Percentiles rank a stretch among this genome's conserved stretches.
These are phyloP conservation scores for Hemibagrus guttatus DNA, from an alignment of 2,797 vertebrate species.

Conservation along the genomic window DNA sequence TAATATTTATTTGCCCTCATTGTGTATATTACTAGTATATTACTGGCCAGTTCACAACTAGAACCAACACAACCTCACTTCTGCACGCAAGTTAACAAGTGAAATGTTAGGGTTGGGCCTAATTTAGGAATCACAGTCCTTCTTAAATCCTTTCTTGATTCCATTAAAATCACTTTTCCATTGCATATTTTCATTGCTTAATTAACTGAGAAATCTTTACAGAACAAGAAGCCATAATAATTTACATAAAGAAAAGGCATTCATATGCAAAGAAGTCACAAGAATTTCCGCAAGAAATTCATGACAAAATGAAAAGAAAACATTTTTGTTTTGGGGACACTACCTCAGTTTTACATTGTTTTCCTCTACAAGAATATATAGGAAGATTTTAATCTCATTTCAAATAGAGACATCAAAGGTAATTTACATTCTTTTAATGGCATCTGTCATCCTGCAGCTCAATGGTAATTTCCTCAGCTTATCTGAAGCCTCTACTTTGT, in stretches of 20 bases:
- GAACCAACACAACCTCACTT: background rate
- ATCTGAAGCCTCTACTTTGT: constrained; percentile 50
- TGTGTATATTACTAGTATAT: background rate
- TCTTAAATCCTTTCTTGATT: background rate
- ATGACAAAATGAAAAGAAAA: background rate
- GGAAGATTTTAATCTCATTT: constrained; percentile 45
- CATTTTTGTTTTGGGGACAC: constrained; percentile 30
- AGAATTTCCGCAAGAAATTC: background rate
- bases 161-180: background rate
- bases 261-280: background rate
- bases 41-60: background rate
- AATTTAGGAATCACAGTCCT: background rate
- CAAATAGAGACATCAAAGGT: constrained; percentile 44
- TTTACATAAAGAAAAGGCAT: background rate
- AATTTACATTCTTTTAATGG: constrained; percentile 53
- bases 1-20: background rate
- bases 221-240: no score
- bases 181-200: background rate
- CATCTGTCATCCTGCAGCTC: constrained; percentile 52
- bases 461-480: constrained; percentile 53
- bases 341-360: constrained; percentile 16
- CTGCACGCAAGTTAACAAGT: background rate
- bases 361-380: constrained; percentile 17
- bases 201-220: background rate
- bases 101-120: background rate